Conservation (phyloP, 1,140 invertebrate species). For the Aphis craccivora region DNA sequence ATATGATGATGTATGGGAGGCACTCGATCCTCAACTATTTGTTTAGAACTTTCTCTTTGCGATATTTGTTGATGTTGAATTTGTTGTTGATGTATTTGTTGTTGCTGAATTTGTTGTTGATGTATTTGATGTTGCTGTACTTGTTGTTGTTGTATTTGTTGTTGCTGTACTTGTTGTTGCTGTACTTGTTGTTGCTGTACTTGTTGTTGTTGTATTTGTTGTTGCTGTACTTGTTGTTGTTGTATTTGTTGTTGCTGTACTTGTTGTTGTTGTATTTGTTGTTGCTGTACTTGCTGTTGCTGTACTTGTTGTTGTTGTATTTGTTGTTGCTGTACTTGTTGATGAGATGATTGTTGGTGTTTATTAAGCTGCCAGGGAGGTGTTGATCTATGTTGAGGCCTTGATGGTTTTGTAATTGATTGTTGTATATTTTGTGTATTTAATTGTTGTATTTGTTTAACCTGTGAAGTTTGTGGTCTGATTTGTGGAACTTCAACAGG, state of each 20-base stretch:
- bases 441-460: constrained; percentile 61
- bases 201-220: constrained; percentile 57
- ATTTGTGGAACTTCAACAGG: not conserved
- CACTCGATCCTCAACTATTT: constrained; percentile 69
- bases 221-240: constrained; percentile 60
- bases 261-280: constrained; percentile 59
- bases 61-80: constrained; percentile 61
- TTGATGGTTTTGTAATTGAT: constrained; percentile 62
- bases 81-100: constrained; percentile 63
- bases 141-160: constrained; percentile 62
- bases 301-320: constrained; percentile 62
- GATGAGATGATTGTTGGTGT: constrained; percentile 60
- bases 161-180: constrained; percentile 63
- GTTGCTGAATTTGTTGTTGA: constrained; percentile 62
- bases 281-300: constrained; percentile 61
- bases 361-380: constrained; percentile 47
- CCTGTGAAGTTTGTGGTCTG: not conserved
- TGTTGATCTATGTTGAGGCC: constrained; percentile 61
- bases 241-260: constrained; percentile 63
- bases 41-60: constrained; percentile 51
- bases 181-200: constrained; percentile 61
- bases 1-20: constrained; percentile 73
- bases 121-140: constrained; percentile 61
- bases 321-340: constrained; percentile 62
- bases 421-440: constrained; percentile 64